Conservation (phyloP, 2,797 vertebrate species). For the Cichlasoma orientale region DNA sequence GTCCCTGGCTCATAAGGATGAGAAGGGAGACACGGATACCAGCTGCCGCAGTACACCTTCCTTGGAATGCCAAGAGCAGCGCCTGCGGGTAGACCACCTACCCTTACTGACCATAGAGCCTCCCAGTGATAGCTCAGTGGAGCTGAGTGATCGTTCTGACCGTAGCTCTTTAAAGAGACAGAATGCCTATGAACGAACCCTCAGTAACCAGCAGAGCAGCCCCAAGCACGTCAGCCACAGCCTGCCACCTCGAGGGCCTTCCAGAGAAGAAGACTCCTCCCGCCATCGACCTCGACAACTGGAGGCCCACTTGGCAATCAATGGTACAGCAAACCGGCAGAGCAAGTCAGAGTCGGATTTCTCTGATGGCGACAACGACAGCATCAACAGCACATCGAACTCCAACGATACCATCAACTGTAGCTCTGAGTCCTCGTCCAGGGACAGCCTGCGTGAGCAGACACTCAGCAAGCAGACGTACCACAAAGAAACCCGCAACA, state of each 20-base stretch:
- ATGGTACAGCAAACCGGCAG: conserved; percentile 91
- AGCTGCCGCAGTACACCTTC: conserved; percentile 94
- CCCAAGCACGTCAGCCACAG: conserved; percentile 88
- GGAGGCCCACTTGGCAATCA: conserved; percentile 92
- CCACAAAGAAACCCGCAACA: conserved; percentile 97
- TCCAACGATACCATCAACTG: conserved; percentile 98
- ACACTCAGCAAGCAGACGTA: conserved; percentile 97
- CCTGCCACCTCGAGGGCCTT: conserved; percentile 83
- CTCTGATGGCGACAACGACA: conserved; percentile 96
- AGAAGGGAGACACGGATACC: conserved; percentile 90
- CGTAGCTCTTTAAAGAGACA: conserved; percentile 90
- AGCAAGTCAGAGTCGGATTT: conserved; percentile 98
- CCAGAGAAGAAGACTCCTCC: conserved; percentile 85
- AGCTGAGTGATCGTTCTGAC: conserved; percentile 94
- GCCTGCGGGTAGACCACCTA: conserved; percentile 89
- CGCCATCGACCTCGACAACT: conserved; percentile 79
- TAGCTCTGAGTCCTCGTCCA: conserved; percentile 95
- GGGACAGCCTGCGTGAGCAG: conserved; percentile 95
- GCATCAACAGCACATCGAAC: conserved; percentile 98
- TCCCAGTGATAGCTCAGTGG: conserved; percentile 94
- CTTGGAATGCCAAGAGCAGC: conserved; percentile 90
- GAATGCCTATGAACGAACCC: conserved; percentile 81
- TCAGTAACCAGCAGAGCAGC: conserved; percentile 87
- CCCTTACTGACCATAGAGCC: conserved; percentile 94
- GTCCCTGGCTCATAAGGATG: conserved; percentile 91